A percentile compares a stretch with the other conserved stretches of the same genome.
Evolutionary conservation across 1,140 invertebrate genomes (phyloP).

Genomic region (Thalassaphorura encarpata): DNA sequence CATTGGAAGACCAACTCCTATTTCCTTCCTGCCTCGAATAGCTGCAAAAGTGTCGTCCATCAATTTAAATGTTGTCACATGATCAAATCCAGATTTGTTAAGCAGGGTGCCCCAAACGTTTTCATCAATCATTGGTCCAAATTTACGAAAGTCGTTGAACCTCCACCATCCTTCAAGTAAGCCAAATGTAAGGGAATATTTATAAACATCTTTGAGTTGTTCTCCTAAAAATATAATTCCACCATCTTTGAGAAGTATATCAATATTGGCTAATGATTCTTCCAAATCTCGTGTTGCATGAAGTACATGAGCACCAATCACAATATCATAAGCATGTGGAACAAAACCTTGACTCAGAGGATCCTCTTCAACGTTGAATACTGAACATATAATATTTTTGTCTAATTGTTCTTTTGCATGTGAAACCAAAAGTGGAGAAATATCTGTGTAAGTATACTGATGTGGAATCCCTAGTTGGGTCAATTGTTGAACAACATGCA

Average conservation of each 20-base stretch:
- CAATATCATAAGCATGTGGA: constrained; percentile 9
- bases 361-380: constrained; percentile 12
- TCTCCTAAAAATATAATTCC: neutral
- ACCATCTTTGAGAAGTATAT: neutral
- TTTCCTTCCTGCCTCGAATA: too few species aligned
- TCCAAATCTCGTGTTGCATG: constrained; percentile 13
- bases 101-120: constrained; percentile 1
- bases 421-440: too few species aligned
- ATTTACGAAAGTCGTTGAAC: constrained; percentile 9
- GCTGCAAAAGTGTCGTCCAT: neutral
- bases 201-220: neutral
- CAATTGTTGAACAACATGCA: too few species aligned
- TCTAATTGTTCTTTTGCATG: too few species aligned
- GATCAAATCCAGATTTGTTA: constrained; percentile 7
- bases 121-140: neutral
- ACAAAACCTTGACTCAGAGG: constrained; percentile 6
- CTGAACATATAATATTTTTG: neutral
- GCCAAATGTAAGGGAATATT: neutral
- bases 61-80: neutral
- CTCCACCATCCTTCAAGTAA: constrained; percentile 5
- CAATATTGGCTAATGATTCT: neutral
- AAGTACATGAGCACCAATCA: constrained; percentile 1
- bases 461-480: too few species aligned
- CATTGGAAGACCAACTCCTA: too few species aligned
- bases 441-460: too few species aligned